Percentiles rank a stretch among this genome's conserved stretches.
phyloP scores from a whole-genome alignment of 2,113 vertebrate genomes.

The Sinocyclocheilus anophthalmus region DNA sequence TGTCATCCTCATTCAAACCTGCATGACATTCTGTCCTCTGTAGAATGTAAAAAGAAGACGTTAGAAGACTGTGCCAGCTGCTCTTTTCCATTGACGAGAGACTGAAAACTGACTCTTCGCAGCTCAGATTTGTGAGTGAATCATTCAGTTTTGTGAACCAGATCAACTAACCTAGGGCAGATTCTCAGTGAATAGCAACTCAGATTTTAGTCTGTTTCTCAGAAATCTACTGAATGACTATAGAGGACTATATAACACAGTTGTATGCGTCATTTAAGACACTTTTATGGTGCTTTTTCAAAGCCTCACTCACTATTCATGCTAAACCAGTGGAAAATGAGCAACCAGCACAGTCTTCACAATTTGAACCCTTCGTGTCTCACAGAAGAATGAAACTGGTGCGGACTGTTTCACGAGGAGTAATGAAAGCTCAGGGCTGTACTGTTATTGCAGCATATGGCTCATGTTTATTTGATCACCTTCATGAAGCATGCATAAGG shows the following conservation, averaged over 20 bases:
- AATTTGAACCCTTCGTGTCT: background rate
- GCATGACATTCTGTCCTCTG: no score
- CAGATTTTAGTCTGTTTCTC: no score
- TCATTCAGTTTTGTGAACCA: no score
- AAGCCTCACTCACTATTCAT: background rate
- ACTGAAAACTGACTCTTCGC: no score
- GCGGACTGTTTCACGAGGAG: background rate
- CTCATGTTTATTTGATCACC: conserved; percentile 10
- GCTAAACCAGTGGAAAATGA: background rate
- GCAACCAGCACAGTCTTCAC: background rate
- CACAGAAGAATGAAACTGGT: background rate
- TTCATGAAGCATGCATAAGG: background rate
- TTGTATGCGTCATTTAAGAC: background rate
- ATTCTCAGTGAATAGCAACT: no score
- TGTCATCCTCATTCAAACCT: background rate
- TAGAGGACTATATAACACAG: no score
- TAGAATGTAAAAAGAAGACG: no score
- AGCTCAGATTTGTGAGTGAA: no score
- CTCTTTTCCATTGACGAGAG: no score
- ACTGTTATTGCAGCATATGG: background rate
- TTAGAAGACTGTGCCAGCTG: background rate
- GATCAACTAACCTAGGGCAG: no score
- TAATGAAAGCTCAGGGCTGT: background rate
- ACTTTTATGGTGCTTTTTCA: background rate
- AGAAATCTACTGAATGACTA: no score